Base-by-base conservation (phyloP, 2,888 invertebrate genomes). In the Prostheceraeus crozeri region DNA sequence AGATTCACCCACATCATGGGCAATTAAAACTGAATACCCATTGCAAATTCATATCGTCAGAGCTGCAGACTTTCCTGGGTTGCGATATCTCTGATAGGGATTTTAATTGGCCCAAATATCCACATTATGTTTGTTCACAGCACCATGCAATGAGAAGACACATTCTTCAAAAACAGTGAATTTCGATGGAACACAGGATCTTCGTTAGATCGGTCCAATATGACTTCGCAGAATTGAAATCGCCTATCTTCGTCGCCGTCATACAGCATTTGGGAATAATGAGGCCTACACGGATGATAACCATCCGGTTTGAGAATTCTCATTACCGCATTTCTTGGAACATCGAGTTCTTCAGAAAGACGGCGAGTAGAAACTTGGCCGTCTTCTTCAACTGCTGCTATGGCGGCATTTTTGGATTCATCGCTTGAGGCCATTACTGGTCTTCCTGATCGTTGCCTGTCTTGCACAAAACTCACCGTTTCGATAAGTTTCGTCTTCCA, bases 71-170 rank as follows among this genome's bases (percentile, higher is more conserved):
- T 14, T 48, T 4, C 48, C 48, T 19, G 48, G 48, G 27, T 48
- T 19, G 6, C 4, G 27, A 19, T 28, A 11, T 4, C 48, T 11
- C 14, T 28, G 11, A 48, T 48, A 11, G 23, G 48, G 48, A 6
- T 48, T 48, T 14, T 48, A 23, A 28, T 23, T 48, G 48, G 27
- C 48, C 48, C 14, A 48, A 30, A 6, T 28, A 48, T 48, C 25
- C 11, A 48, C 48, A 48, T 48, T 48, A 30, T 48, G 48, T 21
- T 48, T 48, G 23, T 48, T 19, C 28, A 48, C 48, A 19, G 6
- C 4, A 8, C 23, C 48, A 48, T 14, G 8, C 6, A 48, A 14
- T 28, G 16, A 25, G 28, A 48, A 25, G 6, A 48, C 48, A 48
- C 48, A 48, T 14, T 48, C 48, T 28, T 48, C 48, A 30, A 48